Evolutionary conservation across 2,888 invertebrate genomes (phyloP).

Genomic region (Pollenia amentaria): DNA sequence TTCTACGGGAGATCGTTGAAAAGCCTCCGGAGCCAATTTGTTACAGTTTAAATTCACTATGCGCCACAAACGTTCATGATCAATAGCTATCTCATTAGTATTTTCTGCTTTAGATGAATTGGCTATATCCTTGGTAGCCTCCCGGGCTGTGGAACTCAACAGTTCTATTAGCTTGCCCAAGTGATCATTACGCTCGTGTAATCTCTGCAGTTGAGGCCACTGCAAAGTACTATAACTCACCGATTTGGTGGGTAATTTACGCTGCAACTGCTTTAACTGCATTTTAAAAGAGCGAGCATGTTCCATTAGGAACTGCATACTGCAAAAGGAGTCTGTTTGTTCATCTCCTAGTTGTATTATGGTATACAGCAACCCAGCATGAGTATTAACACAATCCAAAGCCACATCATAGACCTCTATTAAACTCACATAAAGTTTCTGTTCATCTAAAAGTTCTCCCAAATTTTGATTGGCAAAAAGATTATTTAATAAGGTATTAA

Average conservation of each 20-base stretch:
- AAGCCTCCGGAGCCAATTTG: constrained; percentile 85
- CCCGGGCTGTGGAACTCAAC: constrained; percentile 87
- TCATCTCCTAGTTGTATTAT: constrained; percentile 87
- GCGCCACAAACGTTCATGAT: constrained; percentile 89
- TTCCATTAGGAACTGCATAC: constrained; percentile 91
- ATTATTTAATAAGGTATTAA: constrained; percentile 92
- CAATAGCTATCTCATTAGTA: constrained; percentile 86
- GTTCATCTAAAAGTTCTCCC: constrained; percentile 87
- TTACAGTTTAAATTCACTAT: constrained; percentile 86
- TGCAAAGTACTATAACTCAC: constrained; percentile 82
- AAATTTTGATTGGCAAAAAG: constrained; percentile 89
- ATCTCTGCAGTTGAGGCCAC: constrained; percentile 84
- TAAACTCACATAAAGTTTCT: constrained; percentile 86
- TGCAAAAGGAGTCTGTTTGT: constrained; percentile 88
- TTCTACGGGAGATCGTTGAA: constrained; percentile 87
- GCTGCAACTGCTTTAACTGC: constrained; percentile 91
- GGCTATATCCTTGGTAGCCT: constrained; percentile 86
- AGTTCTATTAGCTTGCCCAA: constrained; percentile 87
- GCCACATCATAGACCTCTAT: constrained; percentile 87
- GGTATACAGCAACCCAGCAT: constrained; percentile 87
- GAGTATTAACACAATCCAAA: constrained; percentile 89
- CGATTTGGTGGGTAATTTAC: constrained; percentile 87
- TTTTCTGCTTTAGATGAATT: constrained; percentile 83
- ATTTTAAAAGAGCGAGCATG: constrained; percentile 91
- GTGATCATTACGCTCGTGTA: constrained; percentile 87